A percentile compares a stretch with the other conserved stretches of the same genome.
Evolutionary conservation across 2,888 invertebrate genomes (phyloP).

Genomic region (Agapetus fuscipes): DNA sequence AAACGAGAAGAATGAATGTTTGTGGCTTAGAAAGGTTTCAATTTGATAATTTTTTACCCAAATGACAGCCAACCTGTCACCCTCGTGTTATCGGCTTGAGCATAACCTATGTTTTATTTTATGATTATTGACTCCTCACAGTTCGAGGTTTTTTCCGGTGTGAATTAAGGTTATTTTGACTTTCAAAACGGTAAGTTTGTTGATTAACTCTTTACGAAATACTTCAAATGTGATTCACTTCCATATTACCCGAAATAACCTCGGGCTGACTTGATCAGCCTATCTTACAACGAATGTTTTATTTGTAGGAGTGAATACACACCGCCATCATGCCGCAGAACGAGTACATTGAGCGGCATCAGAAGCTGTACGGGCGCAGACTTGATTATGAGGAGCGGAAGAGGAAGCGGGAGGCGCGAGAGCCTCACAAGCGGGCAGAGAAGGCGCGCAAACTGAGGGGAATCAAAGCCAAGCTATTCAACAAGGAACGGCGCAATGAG

Average conservation of each 20-base stretch:
- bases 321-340: constrained; percentile 89
- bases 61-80: not conserved
- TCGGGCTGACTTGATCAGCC: constrained; percentile 8
- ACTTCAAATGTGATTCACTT: not conserved
- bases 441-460: constrained; percentile 89
- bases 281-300: too few relatives aligned
- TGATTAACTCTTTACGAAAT: too few relatives aligned
- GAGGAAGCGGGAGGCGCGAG: constrained; percentile 90
- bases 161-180: not conserved
- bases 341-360: constrained; percentile 97
- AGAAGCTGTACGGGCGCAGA: constrained; percentile 91
- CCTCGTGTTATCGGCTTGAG: not conserved
- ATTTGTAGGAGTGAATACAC: constrained; percentile 23
- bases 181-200: not conserved
- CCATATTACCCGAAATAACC: constrained; percentile 11
- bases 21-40: too few relatives aligned
- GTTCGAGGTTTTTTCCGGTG: constrained; percentile 14
- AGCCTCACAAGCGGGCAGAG: constrained; percentile 83
- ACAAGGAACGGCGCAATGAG: constrained; percentile 93
- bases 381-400: constrained; percentile 97
- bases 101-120: not conserved
- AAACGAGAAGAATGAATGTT: too few relatives aligned
- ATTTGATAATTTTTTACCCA: too few relatives aligned
- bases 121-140: not conserved
- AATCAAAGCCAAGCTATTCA: constrained; percentile 94